Conservation (phyloP, 2,797 vertebrate species). For the Melanotaenia trifasciata region DNA sequence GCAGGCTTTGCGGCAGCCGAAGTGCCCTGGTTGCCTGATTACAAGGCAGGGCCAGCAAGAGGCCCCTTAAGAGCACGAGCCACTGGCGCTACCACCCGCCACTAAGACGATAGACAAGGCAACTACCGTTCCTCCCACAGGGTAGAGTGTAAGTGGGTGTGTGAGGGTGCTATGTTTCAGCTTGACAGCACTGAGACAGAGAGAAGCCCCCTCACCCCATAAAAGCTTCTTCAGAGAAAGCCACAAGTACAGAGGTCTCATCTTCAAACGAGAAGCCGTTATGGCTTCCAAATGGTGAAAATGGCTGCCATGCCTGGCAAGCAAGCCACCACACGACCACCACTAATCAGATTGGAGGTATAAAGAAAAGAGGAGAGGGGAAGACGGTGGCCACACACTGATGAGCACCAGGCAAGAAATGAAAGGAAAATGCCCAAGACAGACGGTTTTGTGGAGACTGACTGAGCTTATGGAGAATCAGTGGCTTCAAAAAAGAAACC, state of each 20-base stretch:
- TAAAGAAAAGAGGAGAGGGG: slow-evolving; percentile 54
- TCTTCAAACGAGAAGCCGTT: slow-evolving; percentile 81
- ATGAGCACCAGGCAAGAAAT: slow-evolving; percentile 67
- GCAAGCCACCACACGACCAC: slow-evolving; percentile 68
- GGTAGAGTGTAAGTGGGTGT: slow-evolving; percentile 31
- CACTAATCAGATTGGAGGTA: slow-evolving; percentile 76
- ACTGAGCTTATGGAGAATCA: slow-evolving; percentile 39
- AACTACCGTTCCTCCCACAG: slow-evolving; percentile 69
- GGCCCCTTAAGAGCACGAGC: slow-evolving; percentile 79
- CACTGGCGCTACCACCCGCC: slow-evolving; percentile 77
- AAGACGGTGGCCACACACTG: slow-evolving; percentile 68
- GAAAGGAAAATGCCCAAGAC: slow-evolving; percentile 49
- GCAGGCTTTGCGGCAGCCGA: slow-evolving; percentile 63
- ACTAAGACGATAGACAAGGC: slow-evolving; percentile 69
- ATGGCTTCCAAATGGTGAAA: slow-evolving; percentile 86
- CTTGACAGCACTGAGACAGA: slow-evolving; percentile 74
- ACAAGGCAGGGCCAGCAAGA: slow-evolving; percentile 81
- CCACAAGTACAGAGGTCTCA: slow-evolving; percentile 85
- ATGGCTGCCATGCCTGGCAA: slow-evolving; percentile 78
- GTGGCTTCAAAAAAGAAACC: slow-evolving; percentile 37
- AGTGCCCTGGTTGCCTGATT: slow-evolving; percentile 82
- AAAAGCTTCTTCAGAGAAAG: slow-evolving; percentile 79
- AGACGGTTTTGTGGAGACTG: slow-evolving; percentile 36
- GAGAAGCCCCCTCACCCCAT: slow-evolving; percentile 80
- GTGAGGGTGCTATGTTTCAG: slow-evolving; percentile 35